Evolutionary conservation across 2,888 invertebrate species (phyloP), one percentile per base, ranked within the genome.

Genomic region (Incurvaria masculella): DNA sequence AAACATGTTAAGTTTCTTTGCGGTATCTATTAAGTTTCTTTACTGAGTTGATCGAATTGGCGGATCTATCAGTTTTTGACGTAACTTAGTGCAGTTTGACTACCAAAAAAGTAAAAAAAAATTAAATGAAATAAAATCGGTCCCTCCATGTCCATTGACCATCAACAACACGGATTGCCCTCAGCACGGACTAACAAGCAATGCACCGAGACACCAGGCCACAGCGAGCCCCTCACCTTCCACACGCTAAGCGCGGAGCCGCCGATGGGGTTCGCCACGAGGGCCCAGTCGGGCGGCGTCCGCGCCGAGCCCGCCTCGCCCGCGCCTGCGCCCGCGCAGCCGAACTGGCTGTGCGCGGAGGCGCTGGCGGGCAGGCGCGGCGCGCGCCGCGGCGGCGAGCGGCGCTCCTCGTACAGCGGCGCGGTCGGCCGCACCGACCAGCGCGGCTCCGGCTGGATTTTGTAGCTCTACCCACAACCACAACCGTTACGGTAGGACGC

Each of bases 181-280:
- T n/a, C n/a, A n/a, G n/a, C n/a, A n/a, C n/a, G n/a, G n/a, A n/a
- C n/a, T n/a, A n/a, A n/a, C n/a, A n/a, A n/a, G n/a, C n/a, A n/a
- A n/a, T n/a, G n/a, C n/a, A n/a, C n/a, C n/a, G n/a, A n/a, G n/a
- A n/a, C n/a, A n/a, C n/a, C n/a, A n/a, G n/a, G n/a, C n/a, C n/a
- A n/a, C n/a, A n/a, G n/a, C n/a, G n/a, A 33, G 74, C 72, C 66
- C 72, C 76, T 79, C 79, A 79, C 79, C 79, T 79, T 79, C 79
- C 79, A 79, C 51, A 72, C 67, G 60, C 64, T 69, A 40, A 33
- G 3, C 47, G 21, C 43, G 50, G 40, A 52, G 54, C 59, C 53
- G 57, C 70, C 65, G 53, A 65, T 65, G 49, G 69, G 65, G 56
- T 72, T 75, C 60, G 72, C 69, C 65, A 74, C 68, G 53, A 73